Evolutionary conservation across 1,140 invertebrate genomes (phyloP).

Genomic region (Drosophila nigrodunni): DNA sequence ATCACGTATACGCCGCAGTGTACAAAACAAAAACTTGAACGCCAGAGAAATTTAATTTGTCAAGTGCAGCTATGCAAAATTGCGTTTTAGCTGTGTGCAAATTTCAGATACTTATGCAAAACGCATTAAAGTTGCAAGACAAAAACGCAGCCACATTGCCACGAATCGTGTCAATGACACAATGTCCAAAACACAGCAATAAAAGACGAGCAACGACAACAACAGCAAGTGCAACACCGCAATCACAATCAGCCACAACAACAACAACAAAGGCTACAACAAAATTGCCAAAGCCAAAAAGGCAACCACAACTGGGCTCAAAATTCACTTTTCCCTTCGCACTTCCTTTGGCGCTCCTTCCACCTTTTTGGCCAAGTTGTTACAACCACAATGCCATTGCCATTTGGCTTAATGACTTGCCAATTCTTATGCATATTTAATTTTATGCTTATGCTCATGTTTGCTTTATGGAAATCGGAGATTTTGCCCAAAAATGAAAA

Average conservation of each 20-base stretch:
- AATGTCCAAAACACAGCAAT: slow-evolving; percentile 36
- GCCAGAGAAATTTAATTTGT: slow-evolving; percentile 72
- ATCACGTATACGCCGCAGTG: slow-evolving; percentile 64
- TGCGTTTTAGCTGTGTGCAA: slow-evolving; percentile 61
- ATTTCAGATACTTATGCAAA: slow-evolving; percentile 65
- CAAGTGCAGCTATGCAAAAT: slow-evolving; percentile 47
- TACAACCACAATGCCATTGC: slow-evolving; percentile 51
- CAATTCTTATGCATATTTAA: slow-evolving; percentile 76
- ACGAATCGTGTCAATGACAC: slow-evolving; percentile 73
- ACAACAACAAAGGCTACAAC: slow-evolving; percentile 13
- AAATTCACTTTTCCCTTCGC: not conserved
- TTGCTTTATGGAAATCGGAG: slow-evolving; percentile 79
- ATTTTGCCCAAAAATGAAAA: slow-evolving; percentile 55
- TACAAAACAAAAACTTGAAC: not conserved
- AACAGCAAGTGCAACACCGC: slow-evolving; percentile 9
- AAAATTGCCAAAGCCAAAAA: slow-evolving; percentile 41
- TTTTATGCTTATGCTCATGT: slow-evolving; percentile 80
- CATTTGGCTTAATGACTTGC: slow-evolving; percentile 63
- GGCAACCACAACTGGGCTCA: slow-evolving; percentile 25
- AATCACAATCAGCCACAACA: slow-evolving; percentile 12
- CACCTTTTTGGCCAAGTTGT: not conserved
- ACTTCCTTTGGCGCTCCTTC: not conserved
- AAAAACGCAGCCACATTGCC: slow-evolving; percentile 21
- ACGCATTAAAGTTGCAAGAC: slow-evolving; percentile 69
- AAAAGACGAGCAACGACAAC: slow-evolving; percentile 44